A percentile compares a stretch with the other conserved stretches of the same genome.
Conservation (phyloP, 2,797 vertebrate species). For the Aplochiton taeniatus region DNA sequence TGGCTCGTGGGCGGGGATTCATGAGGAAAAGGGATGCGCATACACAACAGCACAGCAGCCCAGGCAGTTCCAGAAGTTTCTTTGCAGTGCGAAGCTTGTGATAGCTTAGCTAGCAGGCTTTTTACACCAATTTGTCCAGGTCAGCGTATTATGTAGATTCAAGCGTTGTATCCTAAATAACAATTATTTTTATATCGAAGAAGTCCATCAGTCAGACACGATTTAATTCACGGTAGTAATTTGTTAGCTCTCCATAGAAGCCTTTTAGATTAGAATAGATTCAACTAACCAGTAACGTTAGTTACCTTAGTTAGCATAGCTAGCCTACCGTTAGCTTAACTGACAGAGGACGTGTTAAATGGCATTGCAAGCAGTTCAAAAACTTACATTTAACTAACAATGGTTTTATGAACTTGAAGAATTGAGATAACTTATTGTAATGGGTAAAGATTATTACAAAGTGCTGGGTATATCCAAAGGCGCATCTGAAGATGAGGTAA, state of each 20-base stretch:
- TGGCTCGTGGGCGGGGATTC: slow-evolving; percentile 6
- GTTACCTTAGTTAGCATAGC: slow-evolving; percentile 11
- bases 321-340: slow-evolving; percentile 19
- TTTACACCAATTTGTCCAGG: too few relatives aligned
- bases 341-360: slow-evolving; percentile 15
- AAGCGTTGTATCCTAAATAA: too few relatives aligned
- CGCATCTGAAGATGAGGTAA: slow-evolving; percentile 93
- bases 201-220: too few relatives aligned
- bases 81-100: neutral
- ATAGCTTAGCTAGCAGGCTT: too few relatives aligned
- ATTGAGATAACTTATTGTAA: slow-evolving; percentile 52
- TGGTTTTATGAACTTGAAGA: slow-evolving; percentile 37
- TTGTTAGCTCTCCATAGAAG: too few relatives aligned
- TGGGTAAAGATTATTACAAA: slow-evolving; percentile 98
- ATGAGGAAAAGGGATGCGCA: slow-evolving; percentile 1
- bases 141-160: neutral
- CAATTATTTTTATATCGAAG: too few relatives aligned
- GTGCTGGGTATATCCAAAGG: slow-evolving; percentile 93
- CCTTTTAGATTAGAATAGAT: too few relatives aligned
- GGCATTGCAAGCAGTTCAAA: neutral
- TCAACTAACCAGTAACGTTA: too few relatives aligned
- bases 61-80: slow-evolving; percentile 75
- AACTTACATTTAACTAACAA: neutral
- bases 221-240: too few relatives aligned
- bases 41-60: slow-evolving; percentile 44